Base-by-base conservation (phyloP, 2,797 vertebrate species). In the Pseudochromis fuscus region DNA sequence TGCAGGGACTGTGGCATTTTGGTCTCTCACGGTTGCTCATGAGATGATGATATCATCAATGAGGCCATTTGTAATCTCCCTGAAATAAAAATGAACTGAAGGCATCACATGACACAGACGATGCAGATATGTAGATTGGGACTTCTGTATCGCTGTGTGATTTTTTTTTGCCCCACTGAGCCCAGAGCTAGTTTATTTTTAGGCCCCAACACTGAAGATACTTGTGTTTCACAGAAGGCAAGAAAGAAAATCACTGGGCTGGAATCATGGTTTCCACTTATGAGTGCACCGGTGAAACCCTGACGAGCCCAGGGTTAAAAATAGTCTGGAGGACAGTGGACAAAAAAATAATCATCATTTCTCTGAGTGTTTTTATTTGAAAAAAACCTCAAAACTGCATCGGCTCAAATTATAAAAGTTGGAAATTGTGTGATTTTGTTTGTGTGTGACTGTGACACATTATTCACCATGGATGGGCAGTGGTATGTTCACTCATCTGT, bases 401-500 rank as follows among this genome's bases (percentile, higher is more conserved):
- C n/a, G n/a, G n/a, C n/a, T n/a, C n/a, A n/a, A n/a, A n/a, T n/a
- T n/a, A n/a, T n/a, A n/a, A n/a, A n/a, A n/a, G n/a, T n/a, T n/a
- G n/a, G n/a, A n/a, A n/a, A n/a, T n/a, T n/a, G n/a, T n/a, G n/a
- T n/a, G n/a, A 40, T 60, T 56, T 72, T 78, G 3, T 44, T 64
- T 51, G 40, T 55, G 25, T 55, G 25, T 33, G 45, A 75, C 44
- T 23, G 27, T 49, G 27, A n/a, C 60, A 56, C 57, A 75, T 87
- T 82, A 67, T 88, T 87, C 72, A 67, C 68, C 72, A 44, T 70
- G 71, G 57, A 77, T 76, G 70, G 74, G 60, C 73, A 58, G 56
- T 33, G 60, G 46, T 48, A 71, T 79, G 78, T 52, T 85, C 82
- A 81, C 59, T 79, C 79, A 82, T 84, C 74, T 89, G 77, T 87